These are phyloP conservation scores for Sepioteuthis lessoniana DNA, from an alignment of 2,888 invertebrate genomes.

Conservation along the genomic window DNA sequence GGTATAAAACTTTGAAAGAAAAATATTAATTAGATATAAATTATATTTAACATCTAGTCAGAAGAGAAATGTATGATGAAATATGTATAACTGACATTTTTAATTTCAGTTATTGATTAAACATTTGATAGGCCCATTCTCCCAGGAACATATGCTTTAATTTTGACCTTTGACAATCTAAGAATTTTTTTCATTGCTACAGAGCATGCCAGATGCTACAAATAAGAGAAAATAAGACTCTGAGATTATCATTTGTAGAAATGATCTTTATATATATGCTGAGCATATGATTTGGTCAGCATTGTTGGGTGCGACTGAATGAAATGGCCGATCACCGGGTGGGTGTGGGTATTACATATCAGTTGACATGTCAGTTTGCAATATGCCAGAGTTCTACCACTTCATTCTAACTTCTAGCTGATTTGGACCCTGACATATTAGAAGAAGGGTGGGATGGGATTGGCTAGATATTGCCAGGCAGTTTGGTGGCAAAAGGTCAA, in stretches of 20 bases:
- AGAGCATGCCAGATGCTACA: too few species aligned
- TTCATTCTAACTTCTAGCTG: background rate
- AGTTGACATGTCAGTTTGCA: background rate
- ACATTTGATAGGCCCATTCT: too few species aligned
- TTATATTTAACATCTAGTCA: too few species aligned
- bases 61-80: too few species aligned
- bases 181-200: too few species aligned
- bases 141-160: too few species aligned
- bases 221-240: too few species aligned
- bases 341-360: background rate
- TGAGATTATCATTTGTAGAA: background rate
- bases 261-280: background rate
- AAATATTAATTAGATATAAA: too few species aligned
- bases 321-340: background rate
- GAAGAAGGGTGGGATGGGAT: background rate
- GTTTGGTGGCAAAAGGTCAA: background rate
- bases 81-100: too few species aligned
- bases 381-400: background rate
- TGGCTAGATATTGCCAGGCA: background rate
- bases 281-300: background rate
- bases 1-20: too few species aligned
- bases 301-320: background rate
- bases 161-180: too few species aligned
- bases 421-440: background rate
- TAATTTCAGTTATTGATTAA: too few species aligned